Evolutionary conservation across 2,113 vertebrate species (phyloP).

Genomic region (Pagrus major): DNA sequence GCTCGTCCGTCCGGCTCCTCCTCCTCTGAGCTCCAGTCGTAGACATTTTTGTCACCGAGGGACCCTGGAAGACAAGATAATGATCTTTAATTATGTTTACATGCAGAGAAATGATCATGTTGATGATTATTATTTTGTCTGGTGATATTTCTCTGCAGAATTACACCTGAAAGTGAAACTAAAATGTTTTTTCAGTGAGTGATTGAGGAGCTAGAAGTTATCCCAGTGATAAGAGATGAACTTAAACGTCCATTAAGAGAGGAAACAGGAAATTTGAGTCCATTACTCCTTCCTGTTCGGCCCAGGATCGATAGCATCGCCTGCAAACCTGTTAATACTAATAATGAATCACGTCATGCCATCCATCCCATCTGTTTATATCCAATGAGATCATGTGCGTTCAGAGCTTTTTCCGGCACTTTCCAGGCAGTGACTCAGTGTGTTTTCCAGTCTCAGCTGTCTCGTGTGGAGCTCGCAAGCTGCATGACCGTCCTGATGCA

Average conservation of each 20-base stretch:
- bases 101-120: not conserved
- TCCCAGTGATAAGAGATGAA: not conserved
- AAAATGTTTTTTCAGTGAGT: conserved; percentile 12
- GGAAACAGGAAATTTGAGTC: conserved; percentile 37
- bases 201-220: not conserved
- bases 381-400: conserved; percentile 47
- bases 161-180: not conserved
- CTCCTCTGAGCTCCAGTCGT: conserved; percentile 97
- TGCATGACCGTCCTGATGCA: conserved; percentile 5
- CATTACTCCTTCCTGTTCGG: conserved; percentile 45
- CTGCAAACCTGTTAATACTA: conserved; percentile 25
- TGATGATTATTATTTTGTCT: not conserved
- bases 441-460: conserved; percentile 46
- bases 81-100: not conserved
- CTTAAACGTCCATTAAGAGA: conserved; percentile 38
- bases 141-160: not conserved
- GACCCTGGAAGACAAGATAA: conserved; percentile 73
- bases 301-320: conserved; percentile 46
- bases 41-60: conserved; percentile 90
- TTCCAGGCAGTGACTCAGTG: conserved; percentile 68
- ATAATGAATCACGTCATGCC: conserved; percentile 41
- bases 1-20: conserved; percentile 93
- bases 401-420: conserved; percentile 25
- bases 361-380: conserved; percentile 41
- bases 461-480: conserved; percentile 22